Conservation (phyloP, 2,888 invertebrate species). For the Leptinotarsa tumamoca region DNA sequence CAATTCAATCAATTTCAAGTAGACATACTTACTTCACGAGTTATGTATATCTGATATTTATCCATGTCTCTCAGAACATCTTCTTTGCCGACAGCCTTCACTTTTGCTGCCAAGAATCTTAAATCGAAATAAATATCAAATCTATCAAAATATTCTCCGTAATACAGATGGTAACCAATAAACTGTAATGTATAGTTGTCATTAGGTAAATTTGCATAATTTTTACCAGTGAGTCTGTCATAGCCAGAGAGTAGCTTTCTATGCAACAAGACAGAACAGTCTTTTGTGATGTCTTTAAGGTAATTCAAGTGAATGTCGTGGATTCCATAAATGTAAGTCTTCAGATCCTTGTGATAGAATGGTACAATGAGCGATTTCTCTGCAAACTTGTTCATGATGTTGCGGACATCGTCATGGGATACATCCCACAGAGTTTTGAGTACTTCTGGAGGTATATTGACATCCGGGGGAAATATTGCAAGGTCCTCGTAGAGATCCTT, state of each 20-base stretch:
- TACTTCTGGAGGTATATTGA: slow-evolving; percentile 67
- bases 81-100: slow-evolving; percentile 75
- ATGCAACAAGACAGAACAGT: slow-evolving; percentile 70
- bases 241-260: slow-evolving; percentile 73
- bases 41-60: slow-evolving; percentile 73
- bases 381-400: slow-evolving; percentile 74
- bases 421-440: slow-evolving; percentile 69
- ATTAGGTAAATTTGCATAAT: slow-evolving; percentile 73
- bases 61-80: slow-evolving; percentile 77
- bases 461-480: slow-evolving; percentile 77
- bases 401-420: slow-evolving; percentile 69
- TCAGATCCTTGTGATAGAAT: slow-evolving; percentile 72
- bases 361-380: slow-evolving; percentile 77
- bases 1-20: background rate
- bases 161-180: slow-evolving; percentile 77
- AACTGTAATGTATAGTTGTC: slow-evolving; percentile 81
- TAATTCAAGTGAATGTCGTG: slow-evolving; percentile 78
- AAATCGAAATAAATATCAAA: slow-evolving; percentile 77
- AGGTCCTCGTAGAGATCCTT: slow-evolving; percentile 72
- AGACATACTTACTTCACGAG: slow-evolving; percentile 66
- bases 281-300: slow-evolving; percentile 67
- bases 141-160: slow-evolving; percentile 69
- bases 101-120: slow-evolving; percentile 78
- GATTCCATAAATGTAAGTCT: slow-evolving; percentile 77
- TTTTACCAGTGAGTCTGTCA: slow-evolving; percentile 66